These are phyloP conservation scores for Balearica regulorum DNA, from an alignment of 2,797 vertebrate genomes.

Conservation along the genomic window DNA sequence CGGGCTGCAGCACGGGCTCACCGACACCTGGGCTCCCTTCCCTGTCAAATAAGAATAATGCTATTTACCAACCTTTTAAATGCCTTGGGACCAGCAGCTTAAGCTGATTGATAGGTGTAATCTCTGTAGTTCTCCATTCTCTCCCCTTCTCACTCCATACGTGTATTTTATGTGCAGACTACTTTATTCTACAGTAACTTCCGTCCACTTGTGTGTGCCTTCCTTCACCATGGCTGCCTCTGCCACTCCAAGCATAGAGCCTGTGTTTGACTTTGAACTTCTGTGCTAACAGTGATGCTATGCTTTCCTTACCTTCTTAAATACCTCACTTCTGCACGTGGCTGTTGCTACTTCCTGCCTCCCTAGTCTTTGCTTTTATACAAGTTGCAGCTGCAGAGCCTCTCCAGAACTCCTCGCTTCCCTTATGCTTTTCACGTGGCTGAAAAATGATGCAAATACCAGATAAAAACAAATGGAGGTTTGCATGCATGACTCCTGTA, in stretches of 20 bases:
- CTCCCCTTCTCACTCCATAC: not conserved
- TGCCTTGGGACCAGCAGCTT: not conserved
- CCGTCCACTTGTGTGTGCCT: conserved; percentile 38
- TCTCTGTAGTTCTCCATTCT: not conserved
- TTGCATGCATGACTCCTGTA: conserved; percentile 28
- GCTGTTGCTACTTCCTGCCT: conserved; percentile 7
- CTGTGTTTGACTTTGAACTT: not conserved
- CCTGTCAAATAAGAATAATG: not conserved
- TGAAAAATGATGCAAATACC: conserved; percentile 46
- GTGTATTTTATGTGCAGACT: conserved; percentile 29
- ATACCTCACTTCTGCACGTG: conserved; percentile 8
- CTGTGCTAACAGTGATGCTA: not conserved
- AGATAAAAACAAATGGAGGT: not conserved
- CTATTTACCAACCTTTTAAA: not conserved
- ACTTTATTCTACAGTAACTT: conserved; percentile 34
- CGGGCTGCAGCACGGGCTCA: not conserved
- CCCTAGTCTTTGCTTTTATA: not conserved
- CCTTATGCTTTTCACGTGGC: not conserved
- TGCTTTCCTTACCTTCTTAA: not conserved
- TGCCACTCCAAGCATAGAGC: not conserved
- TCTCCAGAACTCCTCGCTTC: not conserved
- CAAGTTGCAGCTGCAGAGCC: not conserved
- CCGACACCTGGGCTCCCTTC: not conserved
- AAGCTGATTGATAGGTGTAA: not conserved
- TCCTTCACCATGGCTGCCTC: not conserved